Evolutionary conservation across 2,113 vertebrate species (phyloP), one percentile per base, ranked within the genome.

Genomic region (Cephalopterus ornatus): DNA sequence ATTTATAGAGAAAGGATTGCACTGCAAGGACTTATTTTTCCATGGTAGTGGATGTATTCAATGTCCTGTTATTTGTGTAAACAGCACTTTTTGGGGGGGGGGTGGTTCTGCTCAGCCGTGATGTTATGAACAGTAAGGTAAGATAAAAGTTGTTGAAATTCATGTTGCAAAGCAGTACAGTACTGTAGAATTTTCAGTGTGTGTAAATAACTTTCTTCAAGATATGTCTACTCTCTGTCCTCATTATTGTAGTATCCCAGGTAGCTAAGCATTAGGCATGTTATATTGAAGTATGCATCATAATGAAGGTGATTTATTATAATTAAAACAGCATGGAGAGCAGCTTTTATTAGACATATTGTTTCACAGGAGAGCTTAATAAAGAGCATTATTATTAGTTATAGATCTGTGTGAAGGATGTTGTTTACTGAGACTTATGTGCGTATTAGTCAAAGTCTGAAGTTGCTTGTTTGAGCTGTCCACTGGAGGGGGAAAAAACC

Each of bases 291-390:
- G 95, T 97, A 97, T 97, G 97, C 96, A 97, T 98, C 97, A 97
- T 97, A 98, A 98, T 97, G 98, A 98, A 98, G 97, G 94, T 98
- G 98, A 98, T 98, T 98, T 98, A 98, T 98, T 98, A 97, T 98
- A 98, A 98, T 98, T 98, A 98, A 98, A 98, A 98, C 79, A 55
- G 94, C 83, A 94, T 70, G 75, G 96, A 97, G 95, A 96, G 92
- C 86, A 98, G 96, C 93, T 97, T 96, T 97, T 96, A 97, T 96
- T 96, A 98, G 97, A 97, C 95, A 94, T 96, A 97, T 93, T 98
- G 96, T 97, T 97, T 97, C 91, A 95, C 94, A 93, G 95, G 97
- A 96, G 95, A 96, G 95, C 94, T 98, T 98, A 98, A 98, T 98
- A 98, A 98, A 98, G 95, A 97, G 82, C 95, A 95, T 97, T 98